Base-by-base conservation (phyloP, 2,797 vertebrate genomes). In the Remorina albescens region DNA sequence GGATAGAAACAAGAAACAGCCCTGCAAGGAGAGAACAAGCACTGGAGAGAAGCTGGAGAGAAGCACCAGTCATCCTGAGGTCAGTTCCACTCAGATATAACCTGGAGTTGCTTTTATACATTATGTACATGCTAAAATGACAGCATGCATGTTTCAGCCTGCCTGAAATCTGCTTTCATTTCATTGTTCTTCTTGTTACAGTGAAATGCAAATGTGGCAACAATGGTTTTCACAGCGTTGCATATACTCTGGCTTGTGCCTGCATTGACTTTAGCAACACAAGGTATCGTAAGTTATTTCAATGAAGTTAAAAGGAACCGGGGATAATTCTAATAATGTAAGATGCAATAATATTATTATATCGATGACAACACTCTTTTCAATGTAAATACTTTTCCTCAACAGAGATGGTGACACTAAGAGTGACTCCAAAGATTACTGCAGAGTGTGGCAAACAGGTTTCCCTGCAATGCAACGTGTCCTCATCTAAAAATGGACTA, bases 371-470 rank as follows among this genome's bases (percentile, higher is more conserved):
- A 39, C 5, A 36, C 2, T 2, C 62, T 9, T 78, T 53, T 65
- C n/a, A n/a, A n/a, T n/a, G n/a, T n/a, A n/a, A n/a, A n/a, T n/a
- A n/a, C n/a, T n/a, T n/a, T n/a, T n/a, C n/a, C 4, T 85, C 37
- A 34, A 6, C 85, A 93, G 92, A 70, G 30, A 6, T 82, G 25
- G 49, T 81, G 67, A 46, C 0, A 3, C 41, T 93, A 4, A 37
- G 2, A 0, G 75, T 87, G 25, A 82, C 2, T 32, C 36, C 74
- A 1, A 9, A 1, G 0, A 28, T 90, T 18, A 41, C 51, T 0
- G 84, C 82, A 21, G 60, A 79, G n/a, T 89, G 87, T 32, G 79
- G 49, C 15, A 8, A 81, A 63, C 47, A 11, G 8, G 79, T 92
- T 6, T 76, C 47, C 0, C 76, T 94, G 0, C 26, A 59, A 30